These are phyloP conservation scores for Papilio elwesi DNA, from an alignment of 2,888 invertebrate genomes.

Conservation along the genomic window DNA sequence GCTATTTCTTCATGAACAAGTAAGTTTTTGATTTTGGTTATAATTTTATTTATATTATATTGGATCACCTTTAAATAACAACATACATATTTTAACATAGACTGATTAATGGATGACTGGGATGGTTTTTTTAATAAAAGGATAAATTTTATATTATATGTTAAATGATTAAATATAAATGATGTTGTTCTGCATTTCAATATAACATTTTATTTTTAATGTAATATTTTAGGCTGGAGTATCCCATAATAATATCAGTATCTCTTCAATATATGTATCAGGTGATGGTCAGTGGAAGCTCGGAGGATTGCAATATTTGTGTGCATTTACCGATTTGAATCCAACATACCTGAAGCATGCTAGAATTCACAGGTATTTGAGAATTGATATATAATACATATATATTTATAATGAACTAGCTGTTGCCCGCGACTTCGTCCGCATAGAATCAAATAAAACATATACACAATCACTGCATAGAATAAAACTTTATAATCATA, in stretches of 20 bases:
- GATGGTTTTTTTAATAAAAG: too few species aligned
- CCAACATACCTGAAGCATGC: conserved; percentile 87
- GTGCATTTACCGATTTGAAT: conserved; percentile 87
- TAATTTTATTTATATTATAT: conserved; percentile 4
- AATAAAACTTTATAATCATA: too few species aligned
- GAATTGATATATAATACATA: too few species aligned
- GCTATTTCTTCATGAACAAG: conserved; percentile 92
- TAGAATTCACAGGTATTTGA: conserved; percentile 80
- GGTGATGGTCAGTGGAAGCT: conserved; percentile 94
- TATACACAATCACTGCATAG: too few species aligned
- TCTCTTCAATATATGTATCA: conserved; percentile 91
- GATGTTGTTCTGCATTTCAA: background rate
- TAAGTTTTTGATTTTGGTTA: too few species aligned
- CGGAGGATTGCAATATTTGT: conserved; percentile 92
- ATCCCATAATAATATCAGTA: conserved; percentile 93
- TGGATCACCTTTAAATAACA: background rate
- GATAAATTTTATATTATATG: too few species aligned
- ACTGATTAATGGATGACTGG: background rate
- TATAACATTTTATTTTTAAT: conserved; percentile 10
- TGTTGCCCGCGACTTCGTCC: too few species aligned
- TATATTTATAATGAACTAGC: too few species aligned
- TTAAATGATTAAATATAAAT: too few species aligned
- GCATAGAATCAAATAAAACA: too few species aligned
- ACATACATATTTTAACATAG: background rate
- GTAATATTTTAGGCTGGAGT: conserved; percentile 83